Evolutionary conservation across 37 sponge, comb jelly and placozoan genomes (phyloP), one percentile per base, ranked within the genome.

Genomic region (Mnemiopsis leidyi): DNA sequence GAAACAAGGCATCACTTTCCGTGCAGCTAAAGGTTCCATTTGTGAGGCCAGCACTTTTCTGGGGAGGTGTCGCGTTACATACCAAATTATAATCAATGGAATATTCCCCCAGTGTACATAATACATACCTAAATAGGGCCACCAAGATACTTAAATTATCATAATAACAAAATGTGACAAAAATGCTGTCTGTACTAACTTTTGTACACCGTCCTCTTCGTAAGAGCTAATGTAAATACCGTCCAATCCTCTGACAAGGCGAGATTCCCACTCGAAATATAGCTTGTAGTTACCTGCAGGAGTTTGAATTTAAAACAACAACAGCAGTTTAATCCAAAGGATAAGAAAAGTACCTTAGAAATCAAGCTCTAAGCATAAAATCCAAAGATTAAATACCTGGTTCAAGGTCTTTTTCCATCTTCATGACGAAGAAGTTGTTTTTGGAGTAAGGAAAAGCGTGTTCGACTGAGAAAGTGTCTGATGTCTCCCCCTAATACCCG

Each of bases 1-100:
- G 68, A 92, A 92, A 30, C 68, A 68, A 9, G 92, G 92, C 69
- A 92, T 92, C 24, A 92, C 69, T 68, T 92, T 92, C 21, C 92
- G 5, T 5, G 92, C 92, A 13, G 68, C 92, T 13, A 68, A 32
- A 13, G 92, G 92, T 23, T 92, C 82, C 82, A 79, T 79, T 32
- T 79, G 82, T 3, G 82, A 79, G 1, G 82, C 82, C 36, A 79
- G 29, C 36, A 79, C 23, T 35, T 35, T 36, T 36, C 82, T 79
- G 82, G 29, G 33, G 20, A 25, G n/a, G n/a, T n/a, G n/a, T n/a
- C n/a, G n/a, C n/a, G n/a, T n/a, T n/a, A n/a, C n/a, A n/a, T n/a
- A n/a, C n/a, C n/a, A n/a, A n/a, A n/a, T n/a, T n/a, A n/a, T n/a
- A n/a, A n/a, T n/a, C n/a, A n/a, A n/a, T n/a, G n/a, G n/a, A n/a